Percentiles rank a stretch among this genome's conserved stretches.
phyloP scores from a whole-genome alignment of 2,888 invertebrate genomes.

The Seira musarum region DNA sequence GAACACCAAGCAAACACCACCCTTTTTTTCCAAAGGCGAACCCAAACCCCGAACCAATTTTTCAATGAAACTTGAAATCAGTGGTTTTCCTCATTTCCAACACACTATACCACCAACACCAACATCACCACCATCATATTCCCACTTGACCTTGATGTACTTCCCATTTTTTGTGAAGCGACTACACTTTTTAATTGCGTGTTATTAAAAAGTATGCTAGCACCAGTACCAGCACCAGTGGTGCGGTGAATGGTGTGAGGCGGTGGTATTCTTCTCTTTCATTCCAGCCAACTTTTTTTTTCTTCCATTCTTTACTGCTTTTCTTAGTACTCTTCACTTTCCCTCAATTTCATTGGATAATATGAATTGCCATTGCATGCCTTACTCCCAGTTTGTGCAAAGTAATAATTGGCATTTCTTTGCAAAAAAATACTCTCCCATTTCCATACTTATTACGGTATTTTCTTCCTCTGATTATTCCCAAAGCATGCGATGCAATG shows the following conservation, averaged over 20 bases:
- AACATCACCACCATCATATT: neutral
- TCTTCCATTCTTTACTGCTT: neutral
- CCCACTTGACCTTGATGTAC: neutral
- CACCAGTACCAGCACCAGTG: no score
- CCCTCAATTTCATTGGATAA: neutral
- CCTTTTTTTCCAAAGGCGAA: neutral
- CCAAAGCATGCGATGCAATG: neutral
- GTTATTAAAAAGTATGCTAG: neutral
- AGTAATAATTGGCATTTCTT: neutral
- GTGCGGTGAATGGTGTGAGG: no score
- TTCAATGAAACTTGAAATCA: neutral
- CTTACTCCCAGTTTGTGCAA: neutral
- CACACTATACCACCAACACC: no score
- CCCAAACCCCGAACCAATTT: neutral
- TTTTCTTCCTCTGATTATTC: neutral
- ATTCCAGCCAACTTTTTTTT: neutral
- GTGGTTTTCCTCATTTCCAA: neutral
- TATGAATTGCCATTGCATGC: neutral
- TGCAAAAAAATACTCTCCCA: neutral
- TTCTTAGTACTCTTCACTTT: neutral
- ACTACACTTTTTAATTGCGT: neutral
- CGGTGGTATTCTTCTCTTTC: neutral
- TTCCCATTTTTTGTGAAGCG: neutral
- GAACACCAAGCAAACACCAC: neutral
- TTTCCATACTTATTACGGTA: no score